Evolutionary conservation across 2,797 vertebrate genomes (phyloP), one percentile per base, ranked within the genome.

Genomic region (Pelodytes ibericus): DNA sequence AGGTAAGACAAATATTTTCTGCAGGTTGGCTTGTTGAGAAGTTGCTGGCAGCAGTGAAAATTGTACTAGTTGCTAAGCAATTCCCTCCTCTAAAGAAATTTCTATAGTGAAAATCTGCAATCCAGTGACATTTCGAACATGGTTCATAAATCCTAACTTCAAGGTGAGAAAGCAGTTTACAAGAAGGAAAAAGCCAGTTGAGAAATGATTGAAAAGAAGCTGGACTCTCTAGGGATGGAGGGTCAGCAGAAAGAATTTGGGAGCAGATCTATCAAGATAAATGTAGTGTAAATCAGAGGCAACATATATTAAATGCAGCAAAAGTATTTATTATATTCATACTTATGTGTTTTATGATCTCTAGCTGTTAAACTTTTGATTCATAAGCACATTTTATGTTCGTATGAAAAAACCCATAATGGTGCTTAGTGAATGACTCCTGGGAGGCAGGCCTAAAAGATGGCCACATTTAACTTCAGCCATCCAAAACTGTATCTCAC

Each of bases 61-160:
- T 61, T 51, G 16, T 33, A 58, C n/a, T 47, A 77, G 74, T 77
- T 77, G 74, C 74, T 77, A 77, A 71, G 74, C 74, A 77, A 77
- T 77, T 70, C 67, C 20, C 60, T 71, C 25, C 36, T 76, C 66
- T 62, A 64, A 76, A 63, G 66, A 76, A 22, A 27, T 76, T 58
- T 71, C 47, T 61, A 63, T 69, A 36, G 27, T 70, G 29, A 56
- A 20, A 57, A 59, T 60, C 20, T 56, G 74, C 66, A 56, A 31
- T 41, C 58, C 66, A 27, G 57, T 70, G 59, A 63, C 66, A 70
- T 51, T 63, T 29, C 57, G 53, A 66, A 57, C 33, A 74, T n/a
- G 62, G 36, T 30, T 74, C 36, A 66, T 25, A 41, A 57, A 16
- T 58, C 13, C 3, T n/a, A 58, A 44, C 20, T 31, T 24, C 25